phyloP scores from a whole-genome alignment of 1,140 invertebrate genomes.

The Drosophila saltans region DNA sequence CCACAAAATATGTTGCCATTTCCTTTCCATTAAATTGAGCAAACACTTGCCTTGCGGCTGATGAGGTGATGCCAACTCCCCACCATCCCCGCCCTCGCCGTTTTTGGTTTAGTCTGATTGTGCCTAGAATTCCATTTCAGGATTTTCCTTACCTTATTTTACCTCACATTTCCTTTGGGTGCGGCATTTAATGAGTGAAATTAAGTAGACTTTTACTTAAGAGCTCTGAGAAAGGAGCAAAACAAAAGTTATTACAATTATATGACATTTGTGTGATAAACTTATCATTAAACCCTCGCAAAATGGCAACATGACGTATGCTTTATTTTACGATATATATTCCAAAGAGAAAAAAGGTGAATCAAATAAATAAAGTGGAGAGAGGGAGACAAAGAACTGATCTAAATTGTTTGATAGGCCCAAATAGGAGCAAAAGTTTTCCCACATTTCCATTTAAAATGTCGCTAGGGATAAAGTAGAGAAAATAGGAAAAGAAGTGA shows the following conservation, averaged over 20 bases:
- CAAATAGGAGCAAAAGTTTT: background rate
- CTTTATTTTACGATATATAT: conserved; percentile 13
- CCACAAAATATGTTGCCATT: conserved; percentile 38
- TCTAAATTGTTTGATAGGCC: conserved; percentile 2
- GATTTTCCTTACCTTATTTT: conserved; percentile 19
- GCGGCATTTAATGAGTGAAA: conserved; percentile 62
- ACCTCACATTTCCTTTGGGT: conserved; percentile 34
- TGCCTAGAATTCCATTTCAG: conserved; percentile 44
- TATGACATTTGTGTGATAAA: background rate
- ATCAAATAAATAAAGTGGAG: too few relatives aligned
- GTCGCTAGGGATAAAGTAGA: background rate
- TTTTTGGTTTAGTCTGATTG: conserved; percentile 36
- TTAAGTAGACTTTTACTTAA: conserved; percentile 59
- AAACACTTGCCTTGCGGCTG: conserved; percentile 36
- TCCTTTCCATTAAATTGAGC: conserved; percentile 48
- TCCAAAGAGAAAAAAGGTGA: background rate
- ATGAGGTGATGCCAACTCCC: conserved; percentile 20
- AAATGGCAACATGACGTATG: conserved; percentile 40
- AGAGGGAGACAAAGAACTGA: background rate
- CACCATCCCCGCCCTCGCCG: background rate
- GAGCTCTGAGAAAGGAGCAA: conserved; percentile 3
- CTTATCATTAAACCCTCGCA: conserved; percentile 5
- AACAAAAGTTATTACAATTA: conserved; percentile 12
- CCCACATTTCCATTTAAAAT: background rate
- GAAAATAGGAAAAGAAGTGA: background rate